These are phyloP conservation scores for Metopolophium dirhodum DNA, from an alignment of 1,140 invertebrate genomes.

Conservation along the genomic window DNA sequence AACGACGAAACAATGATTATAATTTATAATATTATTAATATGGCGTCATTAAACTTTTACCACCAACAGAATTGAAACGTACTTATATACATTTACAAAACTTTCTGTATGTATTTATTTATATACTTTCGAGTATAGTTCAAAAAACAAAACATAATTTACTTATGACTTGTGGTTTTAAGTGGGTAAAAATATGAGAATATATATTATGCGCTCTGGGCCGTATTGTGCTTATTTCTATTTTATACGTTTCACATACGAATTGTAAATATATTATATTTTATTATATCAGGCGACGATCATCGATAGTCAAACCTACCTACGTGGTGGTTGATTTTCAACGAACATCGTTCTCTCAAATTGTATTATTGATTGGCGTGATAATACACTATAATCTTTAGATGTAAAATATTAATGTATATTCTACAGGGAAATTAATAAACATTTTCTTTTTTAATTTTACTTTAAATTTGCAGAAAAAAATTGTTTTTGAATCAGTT, in stretches of 20 bases:
- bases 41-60: neutral
- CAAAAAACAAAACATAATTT: neutral
- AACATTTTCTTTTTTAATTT: neutral
- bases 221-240: no score
- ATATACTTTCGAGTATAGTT: neutral
- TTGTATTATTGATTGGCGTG: neutral
- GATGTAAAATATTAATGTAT: neutral
- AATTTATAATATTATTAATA: neutral
- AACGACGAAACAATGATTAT: neutral
- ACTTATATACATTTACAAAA: neutral
- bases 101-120: neutral
- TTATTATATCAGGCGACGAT: neutral
- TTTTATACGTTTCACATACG: no score
- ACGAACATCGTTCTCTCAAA: neutral
- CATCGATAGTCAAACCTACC: neutral
- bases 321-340: neutral
- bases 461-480: neutral
- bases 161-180: neutral
- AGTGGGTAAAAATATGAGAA: neutral
- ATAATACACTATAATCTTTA: neutral
- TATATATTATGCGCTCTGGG: neutral
- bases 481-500: neutral
- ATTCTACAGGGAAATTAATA: neutral
- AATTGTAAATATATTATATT: no score
- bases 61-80: neutral